These are phyloP conservation scores for Bombus superbus DNA, from an alignment of 1,140 invertebrate genomes.

Conservation along the genomic window DNA sequence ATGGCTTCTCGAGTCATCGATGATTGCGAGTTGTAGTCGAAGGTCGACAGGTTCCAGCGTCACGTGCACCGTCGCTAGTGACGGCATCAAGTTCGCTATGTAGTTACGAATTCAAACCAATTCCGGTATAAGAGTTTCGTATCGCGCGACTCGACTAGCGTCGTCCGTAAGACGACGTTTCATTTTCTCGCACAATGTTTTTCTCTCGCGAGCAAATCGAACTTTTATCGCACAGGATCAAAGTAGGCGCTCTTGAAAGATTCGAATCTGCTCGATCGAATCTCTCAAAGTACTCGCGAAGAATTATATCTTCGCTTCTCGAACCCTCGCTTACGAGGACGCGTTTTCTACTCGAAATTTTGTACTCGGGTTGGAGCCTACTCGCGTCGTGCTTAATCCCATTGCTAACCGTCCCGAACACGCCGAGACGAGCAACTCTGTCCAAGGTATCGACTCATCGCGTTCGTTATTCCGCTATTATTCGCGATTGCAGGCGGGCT, in stretches of 20 bases:
- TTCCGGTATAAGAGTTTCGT: background rate
- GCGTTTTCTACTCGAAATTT: background rate
- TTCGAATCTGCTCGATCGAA: no score
- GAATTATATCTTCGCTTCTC: background rate
- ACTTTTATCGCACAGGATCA: background rate
- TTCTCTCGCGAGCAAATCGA: background rate
- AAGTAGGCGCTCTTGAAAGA: no score
- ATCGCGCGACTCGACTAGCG: background rate
- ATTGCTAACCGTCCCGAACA: background rate
- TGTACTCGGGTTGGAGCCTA: background rate
- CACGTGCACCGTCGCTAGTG: background rate
- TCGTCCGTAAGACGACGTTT: background rate
- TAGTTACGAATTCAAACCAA: background rate
- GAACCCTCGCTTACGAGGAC: no score
- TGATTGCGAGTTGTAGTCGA: slow-evolving; percentile 19
- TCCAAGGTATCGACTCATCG: background rate
- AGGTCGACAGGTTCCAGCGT: slow-evolving; percentile 3
- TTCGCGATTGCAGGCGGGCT: background rate
- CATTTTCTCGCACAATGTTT: background rate
- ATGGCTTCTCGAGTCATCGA: slow-evolving; percentile 30
- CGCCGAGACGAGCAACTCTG: background rate
- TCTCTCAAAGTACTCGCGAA: no score
- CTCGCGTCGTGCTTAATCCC: no score
- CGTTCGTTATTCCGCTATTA: slow-evolving; percentile 32
- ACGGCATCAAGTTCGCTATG: background rate